Conservation (phyloP, 23 tunicate species). For the Ascidia mentula region DNA sequence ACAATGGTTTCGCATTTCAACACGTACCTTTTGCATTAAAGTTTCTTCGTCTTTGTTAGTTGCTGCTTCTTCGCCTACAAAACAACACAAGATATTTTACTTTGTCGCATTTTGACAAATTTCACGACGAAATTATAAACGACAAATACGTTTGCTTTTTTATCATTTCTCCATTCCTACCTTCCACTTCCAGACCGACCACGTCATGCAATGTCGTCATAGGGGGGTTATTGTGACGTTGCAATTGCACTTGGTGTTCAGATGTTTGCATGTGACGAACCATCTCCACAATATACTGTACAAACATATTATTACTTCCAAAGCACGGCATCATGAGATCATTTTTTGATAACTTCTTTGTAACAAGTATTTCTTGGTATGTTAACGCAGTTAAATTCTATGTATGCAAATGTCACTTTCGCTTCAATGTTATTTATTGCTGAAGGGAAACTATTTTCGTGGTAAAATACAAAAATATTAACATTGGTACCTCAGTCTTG, state of each 20-base stretch:
- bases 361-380: too few relatives aligned
- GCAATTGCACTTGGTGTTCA: constrained; percentile 64
- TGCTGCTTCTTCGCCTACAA: neutral
- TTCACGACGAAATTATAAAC: too few relatives aligned
- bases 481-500: constrained; percentile 24
- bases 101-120: neutral
- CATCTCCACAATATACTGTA: constrained; percentile 79
- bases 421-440: too few relatives aligned
- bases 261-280: constrained; percentile 77
- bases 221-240: constrained; percentile 38
- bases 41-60: neutral
- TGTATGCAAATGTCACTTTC: too few relatives aligned
- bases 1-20: neutral
- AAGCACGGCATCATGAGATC: neutral
- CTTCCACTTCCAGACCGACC: constrained; percentile 33
- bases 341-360: too few relatives aligned
- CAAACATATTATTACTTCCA: neutral
- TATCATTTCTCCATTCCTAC: constrained; percentile 20
- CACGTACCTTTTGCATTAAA: neutral
- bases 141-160: too few relatives aligned
- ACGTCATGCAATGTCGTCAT: constrained; percentile 54
- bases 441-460: too few relatives aligned
- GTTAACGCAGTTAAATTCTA: too few relatives aligned
- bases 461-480: neutral
- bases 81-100: neutral